Evolutionary conservation across 2,888 invertebrate genomes (phyloP).

Genomic region (Mythimna vitellina): DNA sequence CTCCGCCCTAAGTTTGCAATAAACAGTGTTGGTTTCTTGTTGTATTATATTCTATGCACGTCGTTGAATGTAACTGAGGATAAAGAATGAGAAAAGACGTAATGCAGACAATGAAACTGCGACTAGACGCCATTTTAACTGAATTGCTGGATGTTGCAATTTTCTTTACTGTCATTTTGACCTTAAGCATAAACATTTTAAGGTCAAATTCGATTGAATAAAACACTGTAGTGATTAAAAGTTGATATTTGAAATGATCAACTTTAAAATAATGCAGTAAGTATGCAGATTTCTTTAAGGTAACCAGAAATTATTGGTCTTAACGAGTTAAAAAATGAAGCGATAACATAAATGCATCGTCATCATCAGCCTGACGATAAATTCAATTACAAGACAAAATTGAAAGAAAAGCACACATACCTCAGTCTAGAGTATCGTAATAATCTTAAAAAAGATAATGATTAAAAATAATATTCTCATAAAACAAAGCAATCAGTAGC

Average conservation of each 20-base stretch:
- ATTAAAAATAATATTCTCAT: not conserved
- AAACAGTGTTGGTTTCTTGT: constrained; percentile 22
- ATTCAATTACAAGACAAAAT: too few species aligned
- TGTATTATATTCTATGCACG: constrained; percentile 30
- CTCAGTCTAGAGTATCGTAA: not conserved
- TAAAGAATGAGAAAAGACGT: constrained; percentile 39
- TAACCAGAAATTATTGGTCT: not conserved
- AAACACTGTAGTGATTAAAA: not conserved
- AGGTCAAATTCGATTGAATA: not conserved
- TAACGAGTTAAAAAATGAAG: not conserved
- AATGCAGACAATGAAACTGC: constrained; percentile 30
- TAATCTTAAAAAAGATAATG: not conserved
- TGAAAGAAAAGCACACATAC: not conserved
- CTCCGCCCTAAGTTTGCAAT: constrained; percentile 8
- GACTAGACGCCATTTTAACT: constrained; percentile 52
- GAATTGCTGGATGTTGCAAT: constrained; percentile 39
- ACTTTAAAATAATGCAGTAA: not conserved
- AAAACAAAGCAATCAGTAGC: constrained; percentile 36
- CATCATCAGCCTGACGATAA: too few species aligned
- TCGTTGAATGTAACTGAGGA: constrained; percentile 33
- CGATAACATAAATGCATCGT: too few species aligned
- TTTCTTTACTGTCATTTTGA: constrained; percentile 24
- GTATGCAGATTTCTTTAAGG: not conserved
- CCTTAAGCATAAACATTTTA: not conserved
- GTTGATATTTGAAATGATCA: not conserved